These are phyloP conservation scores for Petrocephalus microphthalmus DNA, from an alignment of 2,113 vertebrate genomes.

Conservation along the genomic window DNA sequence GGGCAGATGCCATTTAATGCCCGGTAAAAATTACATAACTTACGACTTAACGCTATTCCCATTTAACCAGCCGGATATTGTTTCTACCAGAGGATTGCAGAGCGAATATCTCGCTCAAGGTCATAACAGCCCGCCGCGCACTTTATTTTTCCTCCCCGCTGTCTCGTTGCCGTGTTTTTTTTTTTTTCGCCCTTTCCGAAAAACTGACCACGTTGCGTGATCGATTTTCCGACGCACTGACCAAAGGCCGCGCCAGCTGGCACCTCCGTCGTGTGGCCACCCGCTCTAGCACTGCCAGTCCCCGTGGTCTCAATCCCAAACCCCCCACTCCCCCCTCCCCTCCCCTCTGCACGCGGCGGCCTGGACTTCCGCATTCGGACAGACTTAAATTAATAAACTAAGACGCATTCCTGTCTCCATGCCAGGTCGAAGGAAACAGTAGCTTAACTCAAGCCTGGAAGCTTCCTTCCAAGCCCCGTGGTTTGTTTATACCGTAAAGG, in stretches of 20 bases:
- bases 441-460: not conserved
- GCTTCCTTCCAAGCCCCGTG: not conserved
- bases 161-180: not conserved
- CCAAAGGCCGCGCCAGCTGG: not conserved
- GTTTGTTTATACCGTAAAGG: not conserved
- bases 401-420: not conserved
- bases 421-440: not conserved
- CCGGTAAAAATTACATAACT: not conserved
- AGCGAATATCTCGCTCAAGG: not conserved
- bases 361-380: not conserved
- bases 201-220: not conserved
- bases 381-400: not conserved
- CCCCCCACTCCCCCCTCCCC: too few species aligned
- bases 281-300: not conserved
- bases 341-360: not conserved
- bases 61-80: not conserved
- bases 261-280: not conserved
- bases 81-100: not conserved
- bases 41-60: not conserved
- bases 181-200: not conserved
- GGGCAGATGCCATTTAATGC: not conserved
- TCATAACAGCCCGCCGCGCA: too few species aligned
- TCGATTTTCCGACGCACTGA: not conserved
- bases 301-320: not conserved
- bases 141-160: not conserved